These are phyloP conservation scores for Periophthalmus magnuspinnatus DNA, from an alignment of 2,797 vertebrate species.

Conservation along the genomic window DNA sequence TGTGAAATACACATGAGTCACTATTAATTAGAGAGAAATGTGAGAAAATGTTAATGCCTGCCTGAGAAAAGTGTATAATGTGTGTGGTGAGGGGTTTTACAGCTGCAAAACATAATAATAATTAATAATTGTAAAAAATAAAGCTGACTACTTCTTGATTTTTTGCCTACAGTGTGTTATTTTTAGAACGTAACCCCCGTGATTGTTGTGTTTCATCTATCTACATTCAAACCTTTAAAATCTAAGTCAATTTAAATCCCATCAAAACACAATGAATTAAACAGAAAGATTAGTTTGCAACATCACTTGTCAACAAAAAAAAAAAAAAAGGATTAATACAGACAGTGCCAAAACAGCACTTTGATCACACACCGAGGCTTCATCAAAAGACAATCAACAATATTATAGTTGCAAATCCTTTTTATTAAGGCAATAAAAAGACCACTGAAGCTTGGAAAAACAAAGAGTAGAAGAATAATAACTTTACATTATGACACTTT, in stretches of 20 bases:
- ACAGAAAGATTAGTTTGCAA: background rate
- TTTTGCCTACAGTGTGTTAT: no score
- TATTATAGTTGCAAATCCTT: background rate
- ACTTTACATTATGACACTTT: constrained; percentile 4
- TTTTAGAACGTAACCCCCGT: no score
- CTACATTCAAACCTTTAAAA: background rate
- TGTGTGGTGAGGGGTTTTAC: no score
- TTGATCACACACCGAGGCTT: constrained; percentile 2
- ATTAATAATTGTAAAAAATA: no score
- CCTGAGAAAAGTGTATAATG: no score
- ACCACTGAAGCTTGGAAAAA: background rate
- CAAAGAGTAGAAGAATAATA: background rate
- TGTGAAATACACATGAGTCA: no score
- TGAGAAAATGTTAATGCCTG: no score
- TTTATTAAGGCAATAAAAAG: background rate
- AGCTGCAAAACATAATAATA: no score
- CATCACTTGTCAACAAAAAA: background rate
- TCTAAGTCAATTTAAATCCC: background rate
- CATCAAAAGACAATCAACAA: background rate
- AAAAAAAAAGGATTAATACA: background rate
- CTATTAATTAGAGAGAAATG: no score
- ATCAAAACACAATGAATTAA: background rate
- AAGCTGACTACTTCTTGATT: no score
- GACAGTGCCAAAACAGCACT: background rate
- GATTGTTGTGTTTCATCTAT: background rate